Evolutionary conservation across 2,888 invertebrate genomes (phyloP).

Genomic region (Muschampia plurimacula): DNA sequence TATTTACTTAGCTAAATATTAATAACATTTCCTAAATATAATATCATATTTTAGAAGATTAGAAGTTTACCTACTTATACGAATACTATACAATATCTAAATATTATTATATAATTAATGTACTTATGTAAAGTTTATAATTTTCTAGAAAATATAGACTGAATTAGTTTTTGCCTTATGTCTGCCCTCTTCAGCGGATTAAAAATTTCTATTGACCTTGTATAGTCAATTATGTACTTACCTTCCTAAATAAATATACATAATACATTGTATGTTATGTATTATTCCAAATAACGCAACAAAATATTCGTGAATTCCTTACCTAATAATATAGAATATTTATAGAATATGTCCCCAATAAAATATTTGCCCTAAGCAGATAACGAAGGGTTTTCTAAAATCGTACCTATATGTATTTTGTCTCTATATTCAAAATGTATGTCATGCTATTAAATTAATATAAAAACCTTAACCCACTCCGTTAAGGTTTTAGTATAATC

Average conservation of each 20-base stretch:
- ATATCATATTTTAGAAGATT: slow-evolving; percentile 5
- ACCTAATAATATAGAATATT: neutral
- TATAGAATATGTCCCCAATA: neutral
- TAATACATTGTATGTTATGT: slow-evolving; percentile 39
- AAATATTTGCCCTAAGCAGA: neutral
- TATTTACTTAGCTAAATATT: slow-evolving; percentile 19
- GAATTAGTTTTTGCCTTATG: slow-evolving; percentile 59
- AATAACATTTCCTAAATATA: slow-evolving; percentile 22
- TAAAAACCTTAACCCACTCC: too few species aligned
- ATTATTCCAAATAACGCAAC: neutral
- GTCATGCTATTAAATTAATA: too few species aligned
- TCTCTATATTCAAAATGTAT: too few species aligned
- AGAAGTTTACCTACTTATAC: slow-evolving; percentile 25
- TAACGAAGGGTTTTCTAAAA: neutral
- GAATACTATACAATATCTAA: slow-evolving; percentile 15
- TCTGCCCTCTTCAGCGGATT: slow-evolving; percentile 46
- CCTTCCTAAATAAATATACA: slow-evolving; percentile 47
- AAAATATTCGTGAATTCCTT: neutral
- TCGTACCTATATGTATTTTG: too few species aligned
- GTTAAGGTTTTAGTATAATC: neutral
- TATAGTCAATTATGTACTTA: slow-evolving; percentile 54
- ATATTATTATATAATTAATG: neutral
- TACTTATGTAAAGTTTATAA: slow-evolving; percentile 24
- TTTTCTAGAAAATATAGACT: slow-evolving; percentile 57
- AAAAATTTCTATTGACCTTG: slow-evolving; percentile 48